These are phyloP conservation scores for Amphimallon solstitiale DNA, from an alignment of 2,888 invertebrate genomes.

Conservation along the genomic window DNA sequence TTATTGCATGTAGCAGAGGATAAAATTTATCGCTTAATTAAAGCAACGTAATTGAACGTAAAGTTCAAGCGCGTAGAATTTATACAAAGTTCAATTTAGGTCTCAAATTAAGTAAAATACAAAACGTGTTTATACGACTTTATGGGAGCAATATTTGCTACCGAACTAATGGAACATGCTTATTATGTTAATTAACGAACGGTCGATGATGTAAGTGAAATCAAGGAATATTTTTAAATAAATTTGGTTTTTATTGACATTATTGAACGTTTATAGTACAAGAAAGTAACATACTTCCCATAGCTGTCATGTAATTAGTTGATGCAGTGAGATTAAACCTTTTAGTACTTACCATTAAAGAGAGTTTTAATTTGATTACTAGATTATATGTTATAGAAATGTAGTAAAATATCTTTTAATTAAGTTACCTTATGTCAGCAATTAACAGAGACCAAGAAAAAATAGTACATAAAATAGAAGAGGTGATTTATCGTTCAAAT, in stretches of 20 bases:
- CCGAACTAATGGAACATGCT: neutral
- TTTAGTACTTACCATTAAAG: too few relatives aligned
- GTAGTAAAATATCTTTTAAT: too few relatives aligned
- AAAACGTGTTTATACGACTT: conserved; percentile 10
- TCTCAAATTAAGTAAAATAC: conserved; percentile 17
- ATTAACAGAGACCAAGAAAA: too few relatives aligned
- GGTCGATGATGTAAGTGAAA: neutral
- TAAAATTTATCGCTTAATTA: conserved; percentile 22
- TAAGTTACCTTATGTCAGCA: too few relatives aligned
- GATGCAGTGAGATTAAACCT: too few relatives aligned
- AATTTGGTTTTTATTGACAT: neutral
- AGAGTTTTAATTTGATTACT: too few relatives aligned
- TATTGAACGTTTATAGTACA: too few relatives aligned
- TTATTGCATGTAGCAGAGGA: conserved; percentile 4
- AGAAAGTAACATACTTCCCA: too few relatives aligned
- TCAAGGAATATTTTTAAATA: neutral
- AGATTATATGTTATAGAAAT: too few relatives aligned
- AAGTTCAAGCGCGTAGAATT: conserved; percentile 6
- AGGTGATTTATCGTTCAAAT: too few relatives aligned
- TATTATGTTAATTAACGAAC: conserved; percentile 3
- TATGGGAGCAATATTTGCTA: neutral
- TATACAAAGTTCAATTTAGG: conserved; percentile 14
- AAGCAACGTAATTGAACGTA: conserved; percentile 12
- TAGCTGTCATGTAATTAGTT: too few relatives aligned
- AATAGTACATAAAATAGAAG: too few relatives aligned